These are phyloP conservation scores for Nerophis lumbriciformis DNA, from an alignment of 2,113 vertebrate species.

Conservation along the genomic window DNA sequence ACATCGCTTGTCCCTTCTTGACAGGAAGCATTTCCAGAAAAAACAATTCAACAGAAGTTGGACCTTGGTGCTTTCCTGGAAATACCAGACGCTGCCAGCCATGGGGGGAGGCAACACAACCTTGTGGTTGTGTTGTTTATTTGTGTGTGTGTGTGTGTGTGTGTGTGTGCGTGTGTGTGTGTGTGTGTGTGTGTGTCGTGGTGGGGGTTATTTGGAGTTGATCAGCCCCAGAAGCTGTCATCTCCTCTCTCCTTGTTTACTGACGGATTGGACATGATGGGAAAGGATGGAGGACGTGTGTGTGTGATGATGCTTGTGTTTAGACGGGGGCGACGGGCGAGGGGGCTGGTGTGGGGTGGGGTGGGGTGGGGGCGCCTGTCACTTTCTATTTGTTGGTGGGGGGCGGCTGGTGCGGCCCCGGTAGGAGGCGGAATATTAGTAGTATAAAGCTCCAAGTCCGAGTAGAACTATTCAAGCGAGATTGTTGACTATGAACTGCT, in stretches of 20 bases:
- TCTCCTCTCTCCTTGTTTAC: conserved; percentile 43
- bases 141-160: not conserved
- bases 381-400: not conserved
- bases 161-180: no score
- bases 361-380: not conserved
- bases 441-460: no score
- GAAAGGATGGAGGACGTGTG: conserved; percentile 12
- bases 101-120: conserved; percentile 5
- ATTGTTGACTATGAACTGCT: no score
- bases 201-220: conserved; percentile 28
- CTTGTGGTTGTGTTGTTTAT: conserved; percentile 11
- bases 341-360: no score
- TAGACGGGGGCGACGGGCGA: not conserved
- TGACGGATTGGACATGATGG: conserved; percentile 53
- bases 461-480: no score
- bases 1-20: conserved; percentile 1
- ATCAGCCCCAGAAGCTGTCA: conserved; percentile 54
- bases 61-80: conserved; percentile 11
- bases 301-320: not conserved
- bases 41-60: not conserved
- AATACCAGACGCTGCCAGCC: conserved; percentile 10
- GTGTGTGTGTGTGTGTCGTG: not conserved
- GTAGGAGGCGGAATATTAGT: no score
- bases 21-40: not conserved
- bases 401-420: not conserved